Evolutionary conservation across 2,888 invertebrate genomes (phyloP), one percentile per base, ranked within the genome.

Genomic region (Allolobophora icterica): DNA sequence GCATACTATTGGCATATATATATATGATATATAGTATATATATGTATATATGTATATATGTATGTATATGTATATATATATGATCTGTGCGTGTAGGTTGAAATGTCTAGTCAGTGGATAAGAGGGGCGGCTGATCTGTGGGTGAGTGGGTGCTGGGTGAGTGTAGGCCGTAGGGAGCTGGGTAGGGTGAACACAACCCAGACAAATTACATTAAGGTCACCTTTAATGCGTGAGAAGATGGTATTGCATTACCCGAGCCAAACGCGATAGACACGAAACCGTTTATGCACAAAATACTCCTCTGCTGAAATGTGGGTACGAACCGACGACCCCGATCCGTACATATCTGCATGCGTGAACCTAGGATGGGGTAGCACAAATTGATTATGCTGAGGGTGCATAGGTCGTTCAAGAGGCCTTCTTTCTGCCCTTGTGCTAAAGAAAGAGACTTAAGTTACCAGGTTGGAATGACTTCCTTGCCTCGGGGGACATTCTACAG

Each of bases 131-230:
- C 95, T 95, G 95, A 93, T 96, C 96, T 92, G 93, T 96, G 92
- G 96, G 96, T 94, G 96, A 96, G 93, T 94, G 96, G 90, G 95
- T 96, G 91, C 96, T 96, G 92, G 95, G 94, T 94, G 96, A 96
- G 94, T 96, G 96, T 92, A 96, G 96, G 94, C 95, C 96, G 94
- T 92, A 6, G n/a, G 71, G n/a, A 13, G 13, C n/a, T n/a, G n/a
- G n/a, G n/a, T n/a, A n/a, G 71, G 71, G 71, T 11, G n/a, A n/a
- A 11, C 30, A 6, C 30, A n/a, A n/a, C 30, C 71, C 15, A 71
- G 71, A 71, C 71, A n/a, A 71, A 71, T 71, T 30, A 13, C 71
- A n/a, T 71, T n/a, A 58, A 58, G 58, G 58, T 58, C 58, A 71
- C 30, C 30, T 71, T 71, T 71, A 5, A n/a, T 71, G 30, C 30